Percentiles rank a stretch among this genome's conserved stretches.
These are phyloP conservation scores for Idaea straminata DNA, from an alignment of 2,888 invertebrate species.

Conservation along the genomic window DNA sequence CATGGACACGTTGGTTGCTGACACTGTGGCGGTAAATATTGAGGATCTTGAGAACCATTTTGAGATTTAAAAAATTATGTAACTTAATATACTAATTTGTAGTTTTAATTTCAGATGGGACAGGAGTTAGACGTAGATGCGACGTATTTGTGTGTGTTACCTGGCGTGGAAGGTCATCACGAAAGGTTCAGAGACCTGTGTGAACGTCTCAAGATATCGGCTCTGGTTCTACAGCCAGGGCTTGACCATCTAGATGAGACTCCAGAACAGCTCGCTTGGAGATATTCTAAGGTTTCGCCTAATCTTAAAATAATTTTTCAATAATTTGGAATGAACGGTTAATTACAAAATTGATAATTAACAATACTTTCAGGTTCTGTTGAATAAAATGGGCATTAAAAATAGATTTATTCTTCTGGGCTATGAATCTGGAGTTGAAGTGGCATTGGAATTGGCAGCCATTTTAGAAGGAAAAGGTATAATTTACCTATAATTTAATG, in stretches of 20 bases:
- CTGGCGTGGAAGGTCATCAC: constrained; percentile 53
- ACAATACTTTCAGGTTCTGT: constrained; percentile 33
- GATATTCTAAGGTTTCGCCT: constrained; percentile 35
- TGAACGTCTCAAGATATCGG: constrained; percentile 46
- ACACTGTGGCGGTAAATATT: neutral
- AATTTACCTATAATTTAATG: constrained; percentile 18
- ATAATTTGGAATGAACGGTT: neutral
- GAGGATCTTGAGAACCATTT: neutral
- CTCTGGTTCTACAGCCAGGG: constrained; percentile 51
- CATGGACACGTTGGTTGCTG: neutral
- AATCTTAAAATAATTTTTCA: neutral
- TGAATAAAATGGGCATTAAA: constrained; percentile 31
- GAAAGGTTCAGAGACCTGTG: constrained; percentile 40
- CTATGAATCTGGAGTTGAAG: constrained; percentile 44
- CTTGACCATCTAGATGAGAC: constrained; percentile 40
- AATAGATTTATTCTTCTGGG: constrained; percentile 46
- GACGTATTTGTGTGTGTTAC: constrained; percentile 44
- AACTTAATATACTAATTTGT: neutral
- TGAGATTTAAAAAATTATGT: neutral
- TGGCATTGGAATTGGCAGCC: constrained; percentile 48
- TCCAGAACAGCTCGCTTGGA: constrained; percentile 37
- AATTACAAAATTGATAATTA: neutral
- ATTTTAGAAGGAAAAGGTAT: constrained; percentile 50
- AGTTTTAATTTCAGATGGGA: constrained; percentile 35
- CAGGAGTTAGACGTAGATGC: constrained; percentile 42